phyloP scores from a whole-genome alignment of 2,888 invertebrate genomes.

The Ennomos erosarius region DNA sequence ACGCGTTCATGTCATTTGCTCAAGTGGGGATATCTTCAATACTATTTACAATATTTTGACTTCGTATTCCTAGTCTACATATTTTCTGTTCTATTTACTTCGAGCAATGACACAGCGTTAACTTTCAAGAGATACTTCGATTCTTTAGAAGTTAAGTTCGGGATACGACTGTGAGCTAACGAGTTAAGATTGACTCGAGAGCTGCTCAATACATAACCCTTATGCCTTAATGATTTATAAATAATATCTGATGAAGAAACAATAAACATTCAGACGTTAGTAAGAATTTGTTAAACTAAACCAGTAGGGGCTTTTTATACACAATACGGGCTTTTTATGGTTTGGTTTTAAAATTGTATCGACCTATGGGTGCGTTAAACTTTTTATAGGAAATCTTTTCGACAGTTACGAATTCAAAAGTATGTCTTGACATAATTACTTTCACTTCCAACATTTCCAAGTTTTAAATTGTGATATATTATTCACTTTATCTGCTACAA shows the following conservation, averaged over 20 bases:
- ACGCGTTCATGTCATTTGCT: constrained; percentile 18
- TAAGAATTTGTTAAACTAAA: constrained; percentile 22
- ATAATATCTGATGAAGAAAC: constrained; percentile 52
- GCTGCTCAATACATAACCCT: constrained; percentile 67
- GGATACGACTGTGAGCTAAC: constrained; percentile 64
- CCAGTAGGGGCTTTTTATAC: not conserved
- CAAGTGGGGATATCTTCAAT: not conserved
- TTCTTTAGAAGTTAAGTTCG: constrained; percentile 75
- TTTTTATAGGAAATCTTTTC: not conserved
- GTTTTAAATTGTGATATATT: no score
- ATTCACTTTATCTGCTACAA: not conserved
- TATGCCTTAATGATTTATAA: constrained; percentile 59
- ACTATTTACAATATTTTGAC: not conserved
- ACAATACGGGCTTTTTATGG: constrained; percentile 10
- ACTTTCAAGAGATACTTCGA: constrained; percentile 79
- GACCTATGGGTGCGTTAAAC: not conserved
- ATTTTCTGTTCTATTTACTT: constrained; percentile 56
- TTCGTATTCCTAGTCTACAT: not conserved
- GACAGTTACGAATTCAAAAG: not conserved
- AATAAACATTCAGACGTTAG: constrained; percentile 43
- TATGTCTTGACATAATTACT: no score
- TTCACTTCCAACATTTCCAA: no score
- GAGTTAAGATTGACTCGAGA: constrained; percentile 77
- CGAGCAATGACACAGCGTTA: constrained; percentile 80
- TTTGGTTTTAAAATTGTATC: constrained; percentile 1